Evolutionary conservation across 2,113 vertebrate genomes (phyloP), one percentile per base, ranked within the genome.

Genomic region (Indri indri): DNA sequence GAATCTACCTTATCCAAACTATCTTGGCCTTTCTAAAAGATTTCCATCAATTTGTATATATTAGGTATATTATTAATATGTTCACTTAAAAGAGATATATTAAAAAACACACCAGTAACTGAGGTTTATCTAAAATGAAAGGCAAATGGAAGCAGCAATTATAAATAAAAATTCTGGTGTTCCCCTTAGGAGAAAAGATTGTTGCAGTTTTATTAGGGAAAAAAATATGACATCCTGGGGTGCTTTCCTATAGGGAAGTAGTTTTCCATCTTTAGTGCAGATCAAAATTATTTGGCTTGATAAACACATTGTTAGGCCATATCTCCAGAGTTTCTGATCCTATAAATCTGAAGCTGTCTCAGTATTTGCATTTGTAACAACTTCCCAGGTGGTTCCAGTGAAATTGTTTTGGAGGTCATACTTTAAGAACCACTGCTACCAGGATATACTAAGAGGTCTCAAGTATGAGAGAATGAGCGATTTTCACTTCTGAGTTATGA

Each of bases 41-140:
- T 81, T 95, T 73, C 61, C 40, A 91, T 82, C 23, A 83, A 59
- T 90, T 92, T 92, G 12, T 66, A 50, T 68, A 40, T 92, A 88
- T 79, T 82, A 91, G 45, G 3, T 94, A 94, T 96, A 65, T 84
- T 97, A 85, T 52, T 52, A 52, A 20, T 57, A 57, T 90, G 14
- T 84, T 73, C 37, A 92, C 32, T 92, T 92, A 82, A 76, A 77
- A 83, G 82, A 23, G 50, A 63, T 54, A 90, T 37, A 84, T 94
- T 87, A 54, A 86, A 94, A 96, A 70, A 92, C 8, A 94, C 4
- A 71, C 22, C 30, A 82, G 52, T 93, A 20, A 92, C 59, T 84
- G 79, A 87, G 37, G 10, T 23, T 81, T 4, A 77, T 85, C 25
- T 86, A 89, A 52, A 96, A 88, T 96, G 30, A 79, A 84, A 90